phyloP scores from a whole-genome alignment of 2,113 vertebrate species.

The Limanda limanda region DNA sequence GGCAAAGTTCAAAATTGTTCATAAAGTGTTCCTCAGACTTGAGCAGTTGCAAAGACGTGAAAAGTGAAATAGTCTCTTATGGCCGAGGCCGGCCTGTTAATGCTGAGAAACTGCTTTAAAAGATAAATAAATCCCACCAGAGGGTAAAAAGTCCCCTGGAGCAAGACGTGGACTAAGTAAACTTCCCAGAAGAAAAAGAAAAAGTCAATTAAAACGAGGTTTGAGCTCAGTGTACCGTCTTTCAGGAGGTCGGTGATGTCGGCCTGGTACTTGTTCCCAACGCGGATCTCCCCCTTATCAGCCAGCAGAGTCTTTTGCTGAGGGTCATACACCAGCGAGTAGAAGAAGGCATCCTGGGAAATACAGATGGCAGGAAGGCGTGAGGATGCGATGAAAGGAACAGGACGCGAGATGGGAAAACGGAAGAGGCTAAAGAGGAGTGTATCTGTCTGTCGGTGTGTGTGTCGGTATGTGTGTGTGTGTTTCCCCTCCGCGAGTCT shows the following conservation, averaged over 20 bases:
- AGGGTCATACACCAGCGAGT: slow-evolving; percentile 97
- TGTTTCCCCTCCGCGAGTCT: slow-evolving; percentile 64
- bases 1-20: slow-evolving; percentile 3
- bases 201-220: slow-evolving; percentile 4
- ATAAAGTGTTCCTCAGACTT: slow-evolving; percentile 9
- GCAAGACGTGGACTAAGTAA: slow-evolving; percentile 14
- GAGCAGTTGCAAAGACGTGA: slow-evolving; percentile 10
- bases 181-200: no score
- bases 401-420: slow-evolving; percentile 35
- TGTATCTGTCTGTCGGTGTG: slow-evolving; percentile 28
- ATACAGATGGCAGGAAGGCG: slow-evolving; percentile 40
- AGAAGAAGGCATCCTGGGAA: slow-evolving; percentile 97
- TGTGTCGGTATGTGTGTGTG: slow-evolving; percentile 52
- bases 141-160: slow-evolving; percentile 16
- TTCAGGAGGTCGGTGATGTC: slow-evolving; percentile 95
- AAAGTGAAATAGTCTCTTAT: slow-evolving; percentile 14
- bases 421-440: slow-evolving; percentile 23
- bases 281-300: slow-evolving; percentile 98
- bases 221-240: slow-evolving; percentile 83
- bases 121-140: slow-evolving; percentile 6
- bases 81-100: background rate
- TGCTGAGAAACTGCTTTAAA: background rate
- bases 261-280: slow-evolving; percentile 97
- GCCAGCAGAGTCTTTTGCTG: slow-evolving; percentile 97
- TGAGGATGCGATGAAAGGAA: slow-evolving; percentile 44